Conservation (phyloP, 2,113 vertebrate species). For the Macrotus californicus region DNA sequence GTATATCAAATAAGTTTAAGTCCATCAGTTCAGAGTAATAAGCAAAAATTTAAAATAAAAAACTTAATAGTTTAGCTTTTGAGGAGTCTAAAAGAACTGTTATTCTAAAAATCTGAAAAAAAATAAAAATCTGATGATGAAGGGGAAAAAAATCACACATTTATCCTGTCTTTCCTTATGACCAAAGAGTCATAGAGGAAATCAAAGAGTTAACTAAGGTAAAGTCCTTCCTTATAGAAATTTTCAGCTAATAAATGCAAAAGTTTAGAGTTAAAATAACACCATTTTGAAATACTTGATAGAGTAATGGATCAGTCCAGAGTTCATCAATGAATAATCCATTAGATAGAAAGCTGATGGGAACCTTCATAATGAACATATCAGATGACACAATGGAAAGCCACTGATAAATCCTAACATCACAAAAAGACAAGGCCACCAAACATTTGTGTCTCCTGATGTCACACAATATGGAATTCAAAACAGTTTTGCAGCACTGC, state of each 20-base stretch:
- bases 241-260: neutral
- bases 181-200: neutral
- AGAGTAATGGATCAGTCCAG: neutral
- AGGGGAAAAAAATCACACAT: neutral
- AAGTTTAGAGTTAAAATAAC: neutral
- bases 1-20: neutral
- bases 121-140: constrained; percentile 5
- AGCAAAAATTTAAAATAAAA: constrained; percentile 1
- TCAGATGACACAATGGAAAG: neutral
- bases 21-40: neutral
- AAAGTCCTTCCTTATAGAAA: neutral
- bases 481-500: neutral
- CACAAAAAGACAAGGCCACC: neutral
- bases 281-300: neutral
- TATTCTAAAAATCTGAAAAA: constrained; percentile 15
- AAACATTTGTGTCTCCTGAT: neutral
- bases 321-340: neutral
- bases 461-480: neutral
- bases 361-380: neutral
- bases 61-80: neutral
- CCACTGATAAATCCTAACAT: neutral
- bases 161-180: neutral
- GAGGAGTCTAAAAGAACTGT: neutral
- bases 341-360: neutral
- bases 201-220: neutral